Evolutionary conservation across 2,113 vertebrate species (phyloP).

Genomic region (Glaucomys volans): DNA sequence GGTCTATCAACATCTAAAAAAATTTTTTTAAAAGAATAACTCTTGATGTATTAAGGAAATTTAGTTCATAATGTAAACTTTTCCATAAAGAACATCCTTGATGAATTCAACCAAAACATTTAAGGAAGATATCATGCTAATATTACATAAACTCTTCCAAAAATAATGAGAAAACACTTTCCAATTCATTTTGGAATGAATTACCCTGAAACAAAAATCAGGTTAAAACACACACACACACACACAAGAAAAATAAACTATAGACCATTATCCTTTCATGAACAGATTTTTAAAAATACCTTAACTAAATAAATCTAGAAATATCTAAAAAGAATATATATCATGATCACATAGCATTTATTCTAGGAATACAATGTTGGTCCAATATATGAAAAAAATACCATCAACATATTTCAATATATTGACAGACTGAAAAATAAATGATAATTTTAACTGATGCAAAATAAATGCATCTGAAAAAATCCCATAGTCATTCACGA

Average conservation of each 20-base stretch:
- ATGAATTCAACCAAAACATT: conserved; percentile 28
- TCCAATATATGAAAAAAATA: background rate
- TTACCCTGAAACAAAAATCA: conserved; percentile 18
- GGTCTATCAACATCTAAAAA: too few relatives aligned
- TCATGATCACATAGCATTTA: background rate
- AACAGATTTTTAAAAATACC: conserved; percentile 14
- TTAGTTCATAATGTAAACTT: background rate
- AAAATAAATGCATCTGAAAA: conserved; percentile 13
- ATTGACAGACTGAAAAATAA: background rate
- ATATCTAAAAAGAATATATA: conserved; percentile 1
- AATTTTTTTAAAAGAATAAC: background rate
- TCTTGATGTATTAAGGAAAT: background rate
- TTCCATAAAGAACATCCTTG: conserved; percentile 25
- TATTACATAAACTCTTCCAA: background rate
- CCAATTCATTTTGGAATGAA: conserved; percentile 27
- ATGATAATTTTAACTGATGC: background rate
- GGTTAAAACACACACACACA: background rate
- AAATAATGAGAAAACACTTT: background rate
- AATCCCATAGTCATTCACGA: background rate
- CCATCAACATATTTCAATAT: background rate
- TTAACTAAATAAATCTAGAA: conserved; percentile 42
- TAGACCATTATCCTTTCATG: background rate
- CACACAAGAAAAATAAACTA: conserved; percentile 6
- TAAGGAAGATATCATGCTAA: background rate
- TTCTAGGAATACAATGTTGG: background rate